Base-by-base conservation (phyloP, 2,888 invertebrate species). In the Pterobdella sp. region DNA sequence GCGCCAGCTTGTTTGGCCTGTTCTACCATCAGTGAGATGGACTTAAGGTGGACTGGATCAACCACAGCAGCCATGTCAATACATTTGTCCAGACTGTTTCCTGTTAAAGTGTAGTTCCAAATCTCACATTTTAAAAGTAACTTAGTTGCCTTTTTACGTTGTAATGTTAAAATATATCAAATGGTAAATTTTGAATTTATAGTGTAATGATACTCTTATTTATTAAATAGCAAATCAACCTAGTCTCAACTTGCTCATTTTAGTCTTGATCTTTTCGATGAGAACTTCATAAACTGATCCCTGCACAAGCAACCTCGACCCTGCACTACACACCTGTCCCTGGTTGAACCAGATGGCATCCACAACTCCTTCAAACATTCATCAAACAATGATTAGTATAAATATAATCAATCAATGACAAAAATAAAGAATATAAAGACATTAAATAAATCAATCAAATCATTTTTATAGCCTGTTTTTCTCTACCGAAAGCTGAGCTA, bases 301-400 rank as follows among this genome's bases (percentile, higher is more conserved):
- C 80, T 88, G 88, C 0, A 87, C 84, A 31, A 87, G 79, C 0
- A 93, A 93, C 72, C 95, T 88, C 0, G 93, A 91, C 0, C 93
- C 94, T 2, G 94, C 94, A 80, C 92, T 91, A 82, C 95, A 95
- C 80, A 92, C 87, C 85, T 86, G 84, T 75, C 87, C 87, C 77
- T 85, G 85, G 78, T 86, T 85, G 72, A 85, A 84, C 85, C 87
- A 87, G 35, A 85, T 84, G 31, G 85, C 85, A 75, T 86, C 84
- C 52, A 87, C 82, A 3, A 86, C 82, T 14, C 63, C 71, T n/a
- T n/a, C n/a, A n/a, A n/a, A n/a, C n/a, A n/a, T n/a, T n/a, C n/a
- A n/a, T n/a, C n/a, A n/a, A n/a, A n/a, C n/a, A n/a, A n/a, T n/a
- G n/a, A n/a, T n/a, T n/a, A n/a, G n/a, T n/a, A n/a, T n/a, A n/a